Base-by-base conservation (phyloP, 53 echinoderm and acorn worm species). In the Zoroaster sp. region DNA sequence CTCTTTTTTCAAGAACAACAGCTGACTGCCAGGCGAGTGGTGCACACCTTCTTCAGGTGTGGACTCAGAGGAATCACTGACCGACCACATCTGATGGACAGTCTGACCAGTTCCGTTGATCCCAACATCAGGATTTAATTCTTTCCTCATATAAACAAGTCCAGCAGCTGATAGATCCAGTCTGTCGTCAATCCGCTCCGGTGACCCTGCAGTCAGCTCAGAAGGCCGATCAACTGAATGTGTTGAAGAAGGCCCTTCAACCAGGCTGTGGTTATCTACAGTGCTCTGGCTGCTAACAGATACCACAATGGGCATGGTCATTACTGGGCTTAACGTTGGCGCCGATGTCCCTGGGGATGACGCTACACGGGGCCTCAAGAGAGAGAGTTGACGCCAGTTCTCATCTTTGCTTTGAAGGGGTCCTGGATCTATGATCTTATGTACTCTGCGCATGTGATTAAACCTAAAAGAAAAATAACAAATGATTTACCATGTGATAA, bases 261-360 rank as follows among this genome's bases (percentile, higher is more conserved):
- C 49, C 21, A 23, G 38, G 68, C 4, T 85, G 20, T 34, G 36
- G 20, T 15, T 35, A 31, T 38, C 70, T 33, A 32, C 18, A 20
- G 5, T 47, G 70, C 71, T 46, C 36, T 85, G 85, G 71, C 85
- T 85, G 71, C 70, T 85, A 1, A 85, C 85, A 6, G 85, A 85
- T 10, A 85, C 85, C 44, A 85, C 85, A 70, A 85, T 85, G 8
- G 85, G 85, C 85, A 85, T 70, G 71, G 85, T 47, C 85, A 85
- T 85, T 10, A 18, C 36, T 9, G 69, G 70, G 21, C 69, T 85
- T 40, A 47, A 71, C 20, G 70, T 49, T n/a, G 85, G 70, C 11
- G 70, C 4, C 30, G 81, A 40, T 17, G 13, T 81, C 28, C 25
- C 66, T 35, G 41, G 20, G 37, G 59, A 30, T 7, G 85, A 69